Base-by-base conservation (phyloP, 2,113 vertebrate species). In the Rissa tridactyla region DNA sequence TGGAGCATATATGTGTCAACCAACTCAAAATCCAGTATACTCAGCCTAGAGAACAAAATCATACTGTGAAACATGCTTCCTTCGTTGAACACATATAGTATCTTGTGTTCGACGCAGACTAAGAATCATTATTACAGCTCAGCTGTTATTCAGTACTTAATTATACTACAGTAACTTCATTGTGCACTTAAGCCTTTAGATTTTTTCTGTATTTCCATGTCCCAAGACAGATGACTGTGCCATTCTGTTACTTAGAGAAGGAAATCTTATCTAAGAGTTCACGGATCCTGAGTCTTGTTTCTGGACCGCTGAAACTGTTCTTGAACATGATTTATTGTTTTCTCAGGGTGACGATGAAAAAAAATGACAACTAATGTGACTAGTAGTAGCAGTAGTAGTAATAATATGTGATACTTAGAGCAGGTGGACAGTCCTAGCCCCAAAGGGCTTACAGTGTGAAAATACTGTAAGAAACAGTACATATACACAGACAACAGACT, bases 91-190 rank as follows among this genome's bases (percentile, higher is more conserved):
- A 70, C 4, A 10, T 17, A 26, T 0, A 6, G 17, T 58, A 76
- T 11, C 23, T 20, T 36, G 34, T 34, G 42, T 36, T 92, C 0
- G 0, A 21, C 0, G 0, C 0, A 1, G 42, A 88, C 44, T 22
- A n/a, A 81, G 54, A 82, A 85, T 34, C 49, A 47, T 36, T 91
- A 47, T 73, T 73, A 88, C 30, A 89, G 54, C 44, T 91, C 69
- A 91, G 64, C 30, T 89, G 55, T 81, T 89, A 78, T 4, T 80
- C 60, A 44, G 46, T 40, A 78, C 16, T 73, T 81, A 25, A 36
- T 23, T 66, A 54, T 70, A 40, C 34, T 57, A 66, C 77, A 91
- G 42, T 61, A 77, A 83, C 58, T 83, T 83, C 6, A 9, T 7
- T 40, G 30, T 54, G 64, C 9, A 32, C 26, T 83, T 77, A 68